Conservation (phyloP, 2,888 invertebrate genomes). For the Lasioglossum figueresi region DNA sequence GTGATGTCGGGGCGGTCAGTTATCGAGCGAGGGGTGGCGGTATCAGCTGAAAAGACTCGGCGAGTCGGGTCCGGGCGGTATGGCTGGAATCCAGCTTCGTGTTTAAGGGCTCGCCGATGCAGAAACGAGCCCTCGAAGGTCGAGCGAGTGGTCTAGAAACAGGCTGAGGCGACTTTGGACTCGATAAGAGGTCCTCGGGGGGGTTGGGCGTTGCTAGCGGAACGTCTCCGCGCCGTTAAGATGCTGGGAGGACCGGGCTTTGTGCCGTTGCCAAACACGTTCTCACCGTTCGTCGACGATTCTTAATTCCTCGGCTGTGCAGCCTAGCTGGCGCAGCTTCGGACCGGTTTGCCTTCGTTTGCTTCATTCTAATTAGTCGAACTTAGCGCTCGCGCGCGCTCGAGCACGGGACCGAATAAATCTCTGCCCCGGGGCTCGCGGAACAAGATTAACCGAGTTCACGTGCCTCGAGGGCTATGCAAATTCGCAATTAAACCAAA, state of each 20-base stretch:
- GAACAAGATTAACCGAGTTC: slow-evolving; percentile 20
- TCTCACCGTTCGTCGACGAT: background rate
- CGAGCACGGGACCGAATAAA: background rate
- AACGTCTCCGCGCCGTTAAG: slow-evolving; percentile 49
- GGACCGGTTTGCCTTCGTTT: background rate
- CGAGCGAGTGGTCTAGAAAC: slow-evolving; percentile 44
- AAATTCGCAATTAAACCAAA: slow-evolving; percentile 19
- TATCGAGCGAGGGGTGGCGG: background rate
- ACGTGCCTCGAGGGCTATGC: background rate
- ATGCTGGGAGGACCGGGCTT: slow-evolving; percentile 9
- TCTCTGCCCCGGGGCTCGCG: background rate
- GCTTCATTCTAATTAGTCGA: slow-evolving; percentile 2
- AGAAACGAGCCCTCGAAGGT: slow-evolving; percentile 53
- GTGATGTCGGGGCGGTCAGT: background rate
- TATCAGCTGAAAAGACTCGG: background rate
- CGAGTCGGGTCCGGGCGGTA: background rate
- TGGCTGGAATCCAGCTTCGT: slow-evolving; percentile 31
- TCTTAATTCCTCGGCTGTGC: slow-evolving; percentile 7
- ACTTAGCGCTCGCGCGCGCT: background rate
- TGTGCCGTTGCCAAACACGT: slow-evolving; percentile 19
- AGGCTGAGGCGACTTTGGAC: slow-evolving; percentile 61
- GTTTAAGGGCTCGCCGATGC: slow-evolving; percentile 39
- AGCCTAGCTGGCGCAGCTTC: background rate
- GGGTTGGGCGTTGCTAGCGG: slow-evolving; percentile 56
- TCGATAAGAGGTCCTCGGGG: slow-evolving; percentile 61